phyloP scores from a whole-genome alignment of 2,113 vertebrate genomes.

The Plecotus auritus region DNA sequence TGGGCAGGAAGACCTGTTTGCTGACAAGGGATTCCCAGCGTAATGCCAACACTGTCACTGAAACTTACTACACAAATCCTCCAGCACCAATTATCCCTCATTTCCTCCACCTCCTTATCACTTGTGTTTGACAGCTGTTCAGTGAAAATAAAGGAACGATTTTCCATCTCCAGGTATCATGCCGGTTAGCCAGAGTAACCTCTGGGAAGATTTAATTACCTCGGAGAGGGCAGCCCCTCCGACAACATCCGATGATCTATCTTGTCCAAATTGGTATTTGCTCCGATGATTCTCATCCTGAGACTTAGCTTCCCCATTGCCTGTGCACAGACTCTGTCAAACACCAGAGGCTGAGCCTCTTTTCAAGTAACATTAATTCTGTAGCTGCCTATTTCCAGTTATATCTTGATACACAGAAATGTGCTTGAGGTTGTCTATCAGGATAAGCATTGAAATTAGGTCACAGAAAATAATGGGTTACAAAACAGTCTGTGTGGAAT shows the following conservation, averaged over 20 bases:
- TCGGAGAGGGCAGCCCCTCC: conserved; percentile 16
- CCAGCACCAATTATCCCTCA: conserved; percentile 20
- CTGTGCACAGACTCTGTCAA: background rate
- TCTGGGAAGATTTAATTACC: conserved; percentile 46
- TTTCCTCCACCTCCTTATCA: conserved; percentile 42
- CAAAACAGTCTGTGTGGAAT: background rate
- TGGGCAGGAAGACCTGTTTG: background rate
- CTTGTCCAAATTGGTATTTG: conserved; percentile 48
- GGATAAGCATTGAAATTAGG: conserved; percentile 56
- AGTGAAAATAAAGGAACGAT: conserved; percentile 16
- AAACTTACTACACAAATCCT: background rate
- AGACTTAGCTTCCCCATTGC: background rate
- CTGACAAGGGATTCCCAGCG: background rate
- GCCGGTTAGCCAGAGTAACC: conserved; percentile 17
- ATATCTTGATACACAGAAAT: conserved; percentile 49
- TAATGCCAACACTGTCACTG: background rate
- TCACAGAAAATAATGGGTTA: conserved; percentile 28
- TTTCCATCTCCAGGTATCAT: conserved; percentile 3
- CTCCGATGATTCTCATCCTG: background rate
- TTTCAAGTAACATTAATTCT: conserved; percentile 38
- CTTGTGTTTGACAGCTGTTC: background rate
- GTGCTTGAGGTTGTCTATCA: conserved; percentile 50
- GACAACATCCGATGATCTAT: conserved; percentile 20
- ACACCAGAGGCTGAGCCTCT: conserved; percentile 27
- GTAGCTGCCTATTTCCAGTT: background rate